Percentiles rank a stretch among this genome's conserved stretches.
Conservation (phyloP, 2,797 vertebrate species). For the Bradypus variegatus region DNA sequence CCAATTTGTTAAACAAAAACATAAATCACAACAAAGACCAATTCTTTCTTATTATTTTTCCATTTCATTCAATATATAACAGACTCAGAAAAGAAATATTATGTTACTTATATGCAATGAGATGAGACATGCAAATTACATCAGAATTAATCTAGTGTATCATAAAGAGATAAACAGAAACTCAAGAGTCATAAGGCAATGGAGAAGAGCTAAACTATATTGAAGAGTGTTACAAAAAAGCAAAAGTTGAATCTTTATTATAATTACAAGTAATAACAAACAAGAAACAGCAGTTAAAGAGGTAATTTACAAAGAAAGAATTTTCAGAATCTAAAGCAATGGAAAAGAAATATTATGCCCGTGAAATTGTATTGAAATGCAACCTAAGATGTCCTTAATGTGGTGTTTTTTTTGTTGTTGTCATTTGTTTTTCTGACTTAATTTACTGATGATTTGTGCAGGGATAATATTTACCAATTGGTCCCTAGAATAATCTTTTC, state of each 20-base stretch:
- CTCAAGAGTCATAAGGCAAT: not conserved
- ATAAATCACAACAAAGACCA: not conserved
- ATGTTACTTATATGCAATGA: not conserved
- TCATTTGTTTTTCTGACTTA: not conserved
- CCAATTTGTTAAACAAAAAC: not conserved
- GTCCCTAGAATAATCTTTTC: not conserved
- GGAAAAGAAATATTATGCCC: not conserved
- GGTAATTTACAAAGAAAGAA: not conserved
- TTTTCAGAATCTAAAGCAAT: not conserved
- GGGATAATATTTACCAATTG: not conserved
- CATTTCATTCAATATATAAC: not conserved
- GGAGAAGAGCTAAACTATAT: not conserved
- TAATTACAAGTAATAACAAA: not conserved
- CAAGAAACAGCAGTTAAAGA: not conserved
- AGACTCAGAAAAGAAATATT: not conserved
- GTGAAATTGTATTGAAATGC: not conserved
- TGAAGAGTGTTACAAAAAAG: not conserved
- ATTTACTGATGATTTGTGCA: not conserved
- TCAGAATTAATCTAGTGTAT: not conserved
- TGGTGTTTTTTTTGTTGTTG: not conserved
- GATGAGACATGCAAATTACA: not conserved
- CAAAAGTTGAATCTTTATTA: not conserved
- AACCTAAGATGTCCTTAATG: not conserved
- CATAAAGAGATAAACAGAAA: not conserved
- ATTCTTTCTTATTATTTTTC: not conserved